Percentiles rank a stretch among this genome's conserved stretches.
These are phyloP conservation scores for Axis porcinus DNA, from an alignment of 2,113 vertebrate species.

Conservation along the genomic window DNA sequence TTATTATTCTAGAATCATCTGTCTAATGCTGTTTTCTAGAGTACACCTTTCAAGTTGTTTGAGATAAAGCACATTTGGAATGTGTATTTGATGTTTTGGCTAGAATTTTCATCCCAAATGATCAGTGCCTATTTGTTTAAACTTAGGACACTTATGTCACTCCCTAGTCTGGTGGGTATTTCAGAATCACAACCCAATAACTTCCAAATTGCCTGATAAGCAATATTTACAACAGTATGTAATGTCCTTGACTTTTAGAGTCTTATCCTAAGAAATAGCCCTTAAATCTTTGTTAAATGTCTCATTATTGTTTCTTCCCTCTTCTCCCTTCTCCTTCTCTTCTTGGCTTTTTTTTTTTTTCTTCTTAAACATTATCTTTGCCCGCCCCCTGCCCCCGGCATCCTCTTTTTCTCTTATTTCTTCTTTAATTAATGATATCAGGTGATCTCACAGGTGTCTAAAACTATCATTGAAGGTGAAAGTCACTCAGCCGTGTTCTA, in stretches of 20 bases:
- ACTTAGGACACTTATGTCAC: not conserved
- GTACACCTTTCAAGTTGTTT: not conserved
- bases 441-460: not conserved
- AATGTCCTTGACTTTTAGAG: not conserved
- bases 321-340: not conserved
- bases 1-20: not conserved
- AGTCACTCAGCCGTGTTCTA: not conserved
- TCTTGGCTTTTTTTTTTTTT: not conserved
- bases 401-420: not conserved
- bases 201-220: not conserved
- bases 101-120: not conserved
- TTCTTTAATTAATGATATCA: not conserved
- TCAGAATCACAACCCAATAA: too few species aligned
- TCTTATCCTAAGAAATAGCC: not conserved
- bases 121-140: not conserved
- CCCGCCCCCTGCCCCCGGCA: too few species aligned
- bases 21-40: not conserved
- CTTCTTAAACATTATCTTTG: not conserved
- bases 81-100: not conserved
- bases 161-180: not conserved
- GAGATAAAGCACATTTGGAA: not conserved
- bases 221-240: not conserved
- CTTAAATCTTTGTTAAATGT: not conserved
- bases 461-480: not conserved
- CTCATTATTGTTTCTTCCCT: not conserved